phyloP scores from a whole-genome alignment of 1,140 invertebrate species.

The Grapholita molesta region DNA sequence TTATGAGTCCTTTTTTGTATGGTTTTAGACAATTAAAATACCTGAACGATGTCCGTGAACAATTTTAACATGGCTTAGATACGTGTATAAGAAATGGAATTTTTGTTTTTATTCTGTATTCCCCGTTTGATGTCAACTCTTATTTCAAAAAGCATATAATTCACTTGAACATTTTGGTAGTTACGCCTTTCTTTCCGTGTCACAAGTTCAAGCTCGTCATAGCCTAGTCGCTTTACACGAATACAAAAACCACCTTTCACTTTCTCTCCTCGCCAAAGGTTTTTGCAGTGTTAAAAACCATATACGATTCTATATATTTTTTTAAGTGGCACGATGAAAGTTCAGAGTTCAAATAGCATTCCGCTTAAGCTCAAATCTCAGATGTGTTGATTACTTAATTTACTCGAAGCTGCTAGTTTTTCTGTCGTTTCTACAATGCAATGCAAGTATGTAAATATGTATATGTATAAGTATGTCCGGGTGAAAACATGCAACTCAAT shows the following conservation, averaged over 20 bases:
- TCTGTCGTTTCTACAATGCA: no score
- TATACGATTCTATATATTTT: neutral
- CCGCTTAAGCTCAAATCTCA: neutral
- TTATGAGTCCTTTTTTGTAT: neutral
- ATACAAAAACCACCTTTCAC: conserved; percentile 21
- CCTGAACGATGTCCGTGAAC: neutral
- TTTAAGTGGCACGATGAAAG: neutral
- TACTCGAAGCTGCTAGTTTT: no score
- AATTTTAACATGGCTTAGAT: neutral
- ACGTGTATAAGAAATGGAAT: neutral
- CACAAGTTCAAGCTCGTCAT: neutral
- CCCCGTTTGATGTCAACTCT: no score
- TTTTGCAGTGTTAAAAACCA: conserved; percentile 25
- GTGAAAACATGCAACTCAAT: no score
- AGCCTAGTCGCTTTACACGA: neutral
- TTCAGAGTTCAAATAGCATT: neutral
- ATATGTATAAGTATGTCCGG: no score
- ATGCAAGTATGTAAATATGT: no score
- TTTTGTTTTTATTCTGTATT: no score
- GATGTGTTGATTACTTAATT: neutral
- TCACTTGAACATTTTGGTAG: neutral
- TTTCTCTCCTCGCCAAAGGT: conserved; percentile 25
- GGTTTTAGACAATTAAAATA: neutral
- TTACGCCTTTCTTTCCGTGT: neutral
- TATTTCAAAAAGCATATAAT: neutral